Evolutionary conservation across 2,113 vertebrate genomes (phyloP).

Genomic region (Ondatra zibethicus): DNA sequence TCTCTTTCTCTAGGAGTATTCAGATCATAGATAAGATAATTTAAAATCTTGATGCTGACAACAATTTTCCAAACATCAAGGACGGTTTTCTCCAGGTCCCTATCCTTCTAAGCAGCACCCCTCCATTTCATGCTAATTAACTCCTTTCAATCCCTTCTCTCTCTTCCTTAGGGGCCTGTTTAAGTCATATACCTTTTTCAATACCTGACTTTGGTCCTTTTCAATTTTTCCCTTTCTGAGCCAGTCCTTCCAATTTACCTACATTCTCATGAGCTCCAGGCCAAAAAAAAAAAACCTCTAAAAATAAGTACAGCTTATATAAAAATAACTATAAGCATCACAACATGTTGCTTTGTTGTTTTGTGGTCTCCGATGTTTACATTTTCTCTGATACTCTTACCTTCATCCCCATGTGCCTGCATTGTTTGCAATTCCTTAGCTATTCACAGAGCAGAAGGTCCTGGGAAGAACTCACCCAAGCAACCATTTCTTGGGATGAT

Average conservation of each 20-base stretch:
- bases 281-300: background rate
- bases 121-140: background rate
- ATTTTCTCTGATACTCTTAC: background rate
- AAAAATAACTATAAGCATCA: accelerated
- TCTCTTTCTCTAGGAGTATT: background rate
- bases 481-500: background rate
- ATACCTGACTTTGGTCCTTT: background rate
- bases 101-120: background rate
- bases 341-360: accelerated
- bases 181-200: background rate
- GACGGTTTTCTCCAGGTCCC: background rate
- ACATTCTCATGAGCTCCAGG: background rate
- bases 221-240: background rate
- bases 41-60: background rate
- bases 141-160: background rate
- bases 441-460: background rate
- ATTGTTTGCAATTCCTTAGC: background rate
- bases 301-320: background rate
- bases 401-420: accelerated
- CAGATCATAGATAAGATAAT: background rate
- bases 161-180: accelerated
- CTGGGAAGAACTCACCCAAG: background rate
- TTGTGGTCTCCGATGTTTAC: background rate
- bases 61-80: background rate
- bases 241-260: background rate